Evolutionary conservation across 2,113 vertebrate genomes (phyloP).

Genomic region (Onychorhynchus coronatus): DNA sequence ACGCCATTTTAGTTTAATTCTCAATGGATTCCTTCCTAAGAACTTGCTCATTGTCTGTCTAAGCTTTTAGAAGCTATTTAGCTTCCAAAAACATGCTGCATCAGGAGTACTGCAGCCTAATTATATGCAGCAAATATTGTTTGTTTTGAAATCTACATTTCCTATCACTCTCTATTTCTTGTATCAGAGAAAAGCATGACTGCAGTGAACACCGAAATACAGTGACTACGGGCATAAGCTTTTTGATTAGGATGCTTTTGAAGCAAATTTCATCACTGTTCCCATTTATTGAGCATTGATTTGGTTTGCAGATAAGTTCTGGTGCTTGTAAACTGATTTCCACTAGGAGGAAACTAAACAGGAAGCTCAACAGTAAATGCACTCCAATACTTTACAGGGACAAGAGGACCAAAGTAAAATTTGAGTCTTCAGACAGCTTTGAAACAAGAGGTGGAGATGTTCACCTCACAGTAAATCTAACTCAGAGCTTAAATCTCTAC

Average conservation of each 20-base stretch:
- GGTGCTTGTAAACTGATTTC: neutral
- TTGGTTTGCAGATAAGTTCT: neutral
- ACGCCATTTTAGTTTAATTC: neutral
- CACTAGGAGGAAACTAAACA: neutral
- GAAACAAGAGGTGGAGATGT: neutral
- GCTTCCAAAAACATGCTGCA: neutral
- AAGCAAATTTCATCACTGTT: neutral
- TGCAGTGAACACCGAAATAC: neutral
- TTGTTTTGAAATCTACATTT: neutral
- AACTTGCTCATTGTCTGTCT: neutral
- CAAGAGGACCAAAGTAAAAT: neutral
- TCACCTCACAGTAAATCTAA: neutral
- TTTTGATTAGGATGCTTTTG: neutral
- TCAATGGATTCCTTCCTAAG: neutral
- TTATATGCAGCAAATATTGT: neutral
- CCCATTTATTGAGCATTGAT: neutral
- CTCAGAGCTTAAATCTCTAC: neutral
- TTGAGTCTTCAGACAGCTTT: neutral
- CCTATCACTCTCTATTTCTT: neutral
- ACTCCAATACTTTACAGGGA: neutral
- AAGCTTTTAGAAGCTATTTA: neutral
- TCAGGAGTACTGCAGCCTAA: neutral
- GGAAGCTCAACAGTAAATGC: neutral
- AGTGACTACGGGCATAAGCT: neutral
- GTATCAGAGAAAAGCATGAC: neutral